Percentiles rank a stretch among this genome's conserved stretches.
Conservation (phyloP, 2,888 invertebrate genomes). For the Diarsia dahlii region DNA sequence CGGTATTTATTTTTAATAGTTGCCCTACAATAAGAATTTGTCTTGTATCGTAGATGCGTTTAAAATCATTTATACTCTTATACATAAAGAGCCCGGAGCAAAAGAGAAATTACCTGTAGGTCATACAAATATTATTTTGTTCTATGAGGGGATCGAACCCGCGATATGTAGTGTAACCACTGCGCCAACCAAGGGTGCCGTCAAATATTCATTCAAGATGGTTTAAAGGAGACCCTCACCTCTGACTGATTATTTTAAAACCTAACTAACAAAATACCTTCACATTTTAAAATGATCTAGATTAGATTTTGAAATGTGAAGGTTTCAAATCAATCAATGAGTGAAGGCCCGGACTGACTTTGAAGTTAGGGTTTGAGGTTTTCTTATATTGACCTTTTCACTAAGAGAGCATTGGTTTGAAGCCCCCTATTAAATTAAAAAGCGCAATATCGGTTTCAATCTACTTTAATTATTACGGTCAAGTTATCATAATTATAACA, state of each 20-base stretch:
- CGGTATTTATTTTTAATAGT: no score
- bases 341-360: conserved; percentile 12
- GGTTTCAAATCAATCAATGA: conserved; percentile 21
- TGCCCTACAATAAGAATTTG: no score
- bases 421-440: background rate
- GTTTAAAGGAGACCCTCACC: background rate
- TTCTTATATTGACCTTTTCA: background rate
- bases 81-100: background rate
- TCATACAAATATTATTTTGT: background rate
- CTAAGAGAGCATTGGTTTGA: background rate
- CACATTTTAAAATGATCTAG: background rate
- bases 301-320: conserved; percentile 28
- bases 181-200: background rate
- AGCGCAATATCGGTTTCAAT: background rate
- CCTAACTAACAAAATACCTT: background rate
- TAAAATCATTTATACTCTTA: background rate
- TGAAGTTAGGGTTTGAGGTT: background rate
- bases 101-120: background rate
- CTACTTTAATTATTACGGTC: background rate
- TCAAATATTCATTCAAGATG: background rate
- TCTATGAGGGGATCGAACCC: background rate
- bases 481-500: no score
- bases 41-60: background rate
- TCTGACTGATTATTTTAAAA: background rate
- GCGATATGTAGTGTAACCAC: no score